phyloP scores from a whole-genome alignment of 2,113 vertebrate genomes.

The Muscicapa adusta region DNA sequence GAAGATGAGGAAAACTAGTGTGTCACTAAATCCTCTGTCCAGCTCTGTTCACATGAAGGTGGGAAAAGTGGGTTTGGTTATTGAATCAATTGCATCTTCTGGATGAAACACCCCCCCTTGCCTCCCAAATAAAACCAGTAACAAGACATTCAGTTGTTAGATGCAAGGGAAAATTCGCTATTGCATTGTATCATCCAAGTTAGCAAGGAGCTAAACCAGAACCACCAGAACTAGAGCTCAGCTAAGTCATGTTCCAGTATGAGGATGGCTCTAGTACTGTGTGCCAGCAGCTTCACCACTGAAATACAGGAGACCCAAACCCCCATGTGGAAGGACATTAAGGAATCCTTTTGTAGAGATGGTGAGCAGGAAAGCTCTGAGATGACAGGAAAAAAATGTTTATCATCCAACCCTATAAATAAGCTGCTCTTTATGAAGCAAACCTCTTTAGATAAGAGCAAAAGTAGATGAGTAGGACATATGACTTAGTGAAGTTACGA shows the following conservation, averaged over 20 bases:
- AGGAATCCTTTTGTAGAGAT: neutral
- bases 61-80: neutral
- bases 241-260: neutral
- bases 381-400: neutral
- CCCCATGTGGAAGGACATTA: neutral
- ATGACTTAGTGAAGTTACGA: neutral
- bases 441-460: neutral
- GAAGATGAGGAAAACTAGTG: neutral
- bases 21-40: neutral
- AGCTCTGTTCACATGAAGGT: neutral
- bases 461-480: neutral
- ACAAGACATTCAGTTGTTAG: neutral
- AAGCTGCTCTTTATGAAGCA: neutral
- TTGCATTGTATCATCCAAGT: neutral
- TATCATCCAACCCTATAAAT: neutral
- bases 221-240: neutral
- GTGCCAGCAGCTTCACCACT: neutral
- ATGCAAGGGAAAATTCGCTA: neutral
- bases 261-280: neutral
- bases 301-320: neutral
- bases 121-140: neutral
- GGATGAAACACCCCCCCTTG: too few relatives aligned
- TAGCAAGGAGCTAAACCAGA: neutral
- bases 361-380: neutral
- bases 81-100: neutral